Evolutionary conservation across 2,113 vertebrate genomes (phyloP).

Genomic region (Hymenochirus boettgeri): DNA sequence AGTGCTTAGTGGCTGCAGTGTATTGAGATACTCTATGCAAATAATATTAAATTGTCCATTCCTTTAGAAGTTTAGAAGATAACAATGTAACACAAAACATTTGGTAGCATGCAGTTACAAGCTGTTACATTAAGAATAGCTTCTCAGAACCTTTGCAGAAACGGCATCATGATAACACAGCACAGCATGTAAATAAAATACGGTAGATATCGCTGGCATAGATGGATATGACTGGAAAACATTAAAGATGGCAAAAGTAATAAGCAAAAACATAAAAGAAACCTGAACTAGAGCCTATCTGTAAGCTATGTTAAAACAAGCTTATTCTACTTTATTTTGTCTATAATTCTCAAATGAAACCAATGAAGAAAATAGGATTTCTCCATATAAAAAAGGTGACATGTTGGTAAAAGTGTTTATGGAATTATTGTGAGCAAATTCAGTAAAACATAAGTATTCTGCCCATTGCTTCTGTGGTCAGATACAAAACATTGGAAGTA

Average conservation of each 20-base stretch:
- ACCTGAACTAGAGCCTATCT: slow-evolving; percentile 5
- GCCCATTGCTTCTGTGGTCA: too few species aligned
- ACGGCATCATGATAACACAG: slow-evolving; percentile 8
- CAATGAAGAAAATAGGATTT: too few species aligned
- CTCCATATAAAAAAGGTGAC: too few species aligned
- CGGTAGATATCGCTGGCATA: slow-evolving; percentile 17
- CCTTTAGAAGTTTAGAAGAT: slow-evolving; percentile 32
- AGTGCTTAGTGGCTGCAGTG: slow-evolving; percentile 15
- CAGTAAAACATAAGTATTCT: too few species aligned
- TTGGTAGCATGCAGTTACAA: slow-evolving; percentile 39
- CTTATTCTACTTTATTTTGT: not conserved
- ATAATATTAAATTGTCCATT: slow-evolving; percentile 37
- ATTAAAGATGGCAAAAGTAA: slow-evolving; percentile 31
- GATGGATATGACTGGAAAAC: slow-evolving; percentile 32
- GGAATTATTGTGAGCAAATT: too few species aligned
- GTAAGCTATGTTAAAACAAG: slow-evolving; percentile 17
- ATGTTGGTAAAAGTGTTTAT: too few species aligned
- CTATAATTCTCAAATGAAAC: too few species aligned
- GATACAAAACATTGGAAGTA: too few species aligned
- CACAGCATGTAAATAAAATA: slow-evolving; percentile 31
- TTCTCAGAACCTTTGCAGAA: slow-evolving; percentile 25
- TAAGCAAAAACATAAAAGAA: slow-evolving; percentile 17
- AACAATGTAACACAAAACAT: slow-evolving; percentile 37
- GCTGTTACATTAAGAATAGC: slow-evolving; percentile 36
- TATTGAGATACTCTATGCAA: slow-evolving; percentile 32